Evolutionary conservation across 1,140 invertebrate species (phyloP), one percentile per base, ranked within the genome.

Genomic region (Nomia melanderi): DNA sequence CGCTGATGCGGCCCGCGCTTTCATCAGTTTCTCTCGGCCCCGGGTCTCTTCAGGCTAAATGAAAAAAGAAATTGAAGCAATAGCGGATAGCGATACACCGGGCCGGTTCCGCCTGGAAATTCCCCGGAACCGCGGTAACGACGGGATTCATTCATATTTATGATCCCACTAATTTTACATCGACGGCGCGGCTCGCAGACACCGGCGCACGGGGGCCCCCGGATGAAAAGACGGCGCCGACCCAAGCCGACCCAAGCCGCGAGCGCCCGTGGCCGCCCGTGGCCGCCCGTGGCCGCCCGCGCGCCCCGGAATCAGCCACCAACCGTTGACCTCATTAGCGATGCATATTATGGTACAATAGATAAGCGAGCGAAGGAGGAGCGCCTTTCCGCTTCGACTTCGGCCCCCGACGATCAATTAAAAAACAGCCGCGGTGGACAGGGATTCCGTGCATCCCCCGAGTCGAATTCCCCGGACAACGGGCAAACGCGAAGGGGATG

Each of bases 271-370:
- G 41, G 12, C 41, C 41, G 12, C 14, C 5, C 79, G 81, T 79
- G 78, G 12, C 12, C 41, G 12, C 12, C 41, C 14, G 17, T 14
- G 41, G 12, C 41, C 41, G 12, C 14, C 5, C 79, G 81, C 81
- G 78, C 54, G 67, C 41, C 47, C 39, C 33, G 25, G n/a, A n/a
- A n/a, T n/a, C n/a, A n/a, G n/a, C n/a, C n/a, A n/a, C n/a, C n/a
- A n/a, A n/a, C n/a, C 25, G 77, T 76, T 80, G 81, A 87, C 83
- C 88, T 87, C 82, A 81, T 88, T 88, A 88, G 57, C 76, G 70
- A 87, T 87, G 82, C 85, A 81, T 79, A 83, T 80, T 82, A 69
- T 77, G 67, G 71, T 50, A 54, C 74, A 29, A 75, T 66, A 53
- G 56, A 74, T 66, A 74, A 78, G 53, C 59, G 47, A 64, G 41